Evolutionary conservation across 2,888 invertebrate genomes (phyloP).

Genomic region (Punctoribates punctum): DNA sequence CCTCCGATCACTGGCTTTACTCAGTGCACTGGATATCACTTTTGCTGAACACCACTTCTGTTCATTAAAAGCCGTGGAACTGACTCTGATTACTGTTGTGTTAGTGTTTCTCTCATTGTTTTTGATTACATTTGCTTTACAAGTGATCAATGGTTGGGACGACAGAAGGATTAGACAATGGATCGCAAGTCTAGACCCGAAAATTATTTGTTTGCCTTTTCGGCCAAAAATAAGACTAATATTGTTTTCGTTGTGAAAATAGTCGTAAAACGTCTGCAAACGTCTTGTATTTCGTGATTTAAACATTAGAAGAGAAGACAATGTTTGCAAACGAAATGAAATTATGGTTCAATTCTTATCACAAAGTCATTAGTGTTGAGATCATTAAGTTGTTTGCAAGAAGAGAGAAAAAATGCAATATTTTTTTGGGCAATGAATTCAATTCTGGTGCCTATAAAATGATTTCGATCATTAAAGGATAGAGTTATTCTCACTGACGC

Average conservation of each 20-base stretch:
- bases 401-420: not conserved
- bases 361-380: slow-evolving; percentile 10
- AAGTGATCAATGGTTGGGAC: not conserved
- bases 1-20: not conserved
- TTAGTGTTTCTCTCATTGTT: not conserved
- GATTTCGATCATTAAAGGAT: not conserved
- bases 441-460: not conserved
- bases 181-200: not conserved
- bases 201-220: slow-evolving; percentile 5
- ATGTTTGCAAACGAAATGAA: not conserved
- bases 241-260: not conserved
- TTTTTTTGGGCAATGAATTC: not conserved
- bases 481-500: not conserved
- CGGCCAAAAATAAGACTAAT: not conserved
- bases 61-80: not conserved
- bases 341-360: not conserved
- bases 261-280: not conserved
- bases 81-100: not conserved
- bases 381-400: not conserved
- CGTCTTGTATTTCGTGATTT: not conserved
- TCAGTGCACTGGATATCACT: not conserved
- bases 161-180: not conserved
- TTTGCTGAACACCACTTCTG: not conserved
- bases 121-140: not conserved
- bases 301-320: not conserved